A percentile compares a stretch with the other conserved stretches of the same genome.
Evolutionary conservation across 2,888 invertebrate species (phyloP).

Genomic region (Ochlodes sylvanus): DNA sequence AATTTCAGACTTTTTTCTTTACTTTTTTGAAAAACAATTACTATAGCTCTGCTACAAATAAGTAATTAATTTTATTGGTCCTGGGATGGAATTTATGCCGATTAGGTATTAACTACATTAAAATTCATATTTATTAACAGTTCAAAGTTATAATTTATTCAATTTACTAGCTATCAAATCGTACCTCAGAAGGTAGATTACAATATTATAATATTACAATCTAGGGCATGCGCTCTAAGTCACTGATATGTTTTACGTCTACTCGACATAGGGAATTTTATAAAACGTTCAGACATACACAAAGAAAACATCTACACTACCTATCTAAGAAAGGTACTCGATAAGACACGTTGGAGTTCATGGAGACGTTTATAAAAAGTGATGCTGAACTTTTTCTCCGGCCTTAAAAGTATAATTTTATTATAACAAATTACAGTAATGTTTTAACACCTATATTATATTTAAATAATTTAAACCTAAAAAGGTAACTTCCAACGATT

Average conservation of each 20-base stretch:
- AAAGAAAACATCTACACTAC: conserved; percentile 59
- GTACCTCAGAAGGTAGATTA: conserved; percentile 10
- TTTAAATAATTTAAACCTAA: conserved; percentile 78
- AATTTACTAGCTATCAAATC: conserved; percentile 11
- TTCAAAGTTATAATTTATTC: conserved; percentile 12
- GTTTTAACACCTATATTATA: conserved; percentile 76
- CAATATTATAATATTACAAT: conserved; percentile 18
- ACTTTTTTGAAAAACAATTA: not conserved
- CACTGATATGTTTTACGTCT: conserved; percentile 50
- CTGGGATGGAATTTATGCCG: conserved; percentile 28
- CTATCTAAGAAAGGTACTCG: conserved; percentile 77
- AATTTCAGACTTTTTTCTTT: not conserved
- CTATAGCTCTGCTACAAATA: conserved; percentile 7
- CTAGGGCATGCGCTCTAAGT: conserved; percentile 37
- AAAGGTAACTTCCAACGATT: conserved; percentile 78
- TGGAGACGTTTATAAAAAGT: conserved; percentile 55
- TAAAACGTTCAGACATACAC: conserved; percentile 45
- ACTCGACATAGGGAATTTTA: conserved; percentile 27
- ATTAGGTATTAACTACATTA: conserved; percentile 14
- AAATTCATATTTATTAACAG: conserved; percentile 18
- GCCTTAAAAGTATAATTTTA: conserved; percentile 65
- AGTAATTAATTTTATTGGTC: conserved; percentile 40
- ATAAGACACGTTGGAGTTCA: conserved; percentile 77
- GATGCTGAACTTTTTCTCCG: conserved; percentile 82
- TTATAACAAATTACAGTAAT: conserved; percentile 74